Evolutionary conservation across 1,140 invertebrate genomes (phyloP).

Genomic region (Cydia strobilella): DNA sequence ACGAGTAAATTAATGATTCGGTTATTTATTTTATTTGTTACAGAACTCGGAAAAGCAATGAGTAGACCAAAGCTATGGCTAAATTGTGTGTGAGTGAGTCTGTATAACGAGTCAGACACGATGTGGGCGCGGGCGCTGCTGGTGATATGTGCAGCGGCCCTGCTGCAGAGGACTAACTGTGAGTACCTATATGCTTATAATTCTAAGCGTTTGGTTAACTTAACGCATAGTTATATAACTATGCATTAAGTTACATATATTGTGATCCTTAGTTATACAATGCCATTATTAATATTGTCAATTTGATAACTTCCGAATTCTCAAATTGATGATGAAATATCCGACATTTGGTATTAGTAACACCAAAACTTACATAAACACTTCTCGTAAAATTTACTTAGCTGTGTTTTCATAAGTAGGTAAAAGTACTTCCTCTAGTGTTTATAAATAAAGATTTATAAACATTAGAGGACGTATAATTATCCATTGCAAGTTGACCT

Average conservation of each 20-base stretch:
- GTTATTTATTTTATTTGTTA: background rate
- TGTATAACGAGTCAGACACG: conserved; percentile 3
- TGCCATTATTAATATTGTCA: too few species aligned
- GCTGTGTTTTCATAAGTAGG: background rate
- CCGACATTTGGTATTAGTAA: background rate
- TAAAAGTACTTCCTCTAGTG: too few species aligned
- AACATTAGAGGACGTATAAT: background rate
- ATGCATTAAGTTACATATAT: too few species aligned
- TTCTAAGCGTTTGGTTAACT: too few species aligned
- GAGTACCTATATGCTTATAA: background rate
- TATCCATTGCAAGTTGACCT: background rate
- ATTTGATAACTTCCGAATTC: too few species aligned
- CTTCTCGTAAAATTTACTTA: background rate
- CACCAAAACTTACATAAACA: background rate
- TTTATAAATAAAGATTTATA: too few species aligned
- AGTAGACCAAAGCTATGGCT: background rate
- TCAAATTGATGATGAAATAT: background rate
- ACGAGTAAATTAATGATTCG: too few species aligned
- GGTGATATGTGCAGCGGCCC: conserved; percentile 1
- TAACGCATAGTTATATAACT: too few species aligned
- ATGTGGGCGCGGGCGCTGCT: conserved; percentile 11
- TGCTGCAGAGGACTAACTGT: conserved; percentile 13
- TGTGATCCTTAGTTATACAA: too few species aligned
- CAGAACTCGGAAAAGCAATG: conserved; percentile 4
- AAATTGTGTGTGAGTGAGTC: conserved; percentile 5